Evolutionary conservation across 1,140 invertebrate species (phyloP).

Genomic region (Megathymus violae): DNA sequence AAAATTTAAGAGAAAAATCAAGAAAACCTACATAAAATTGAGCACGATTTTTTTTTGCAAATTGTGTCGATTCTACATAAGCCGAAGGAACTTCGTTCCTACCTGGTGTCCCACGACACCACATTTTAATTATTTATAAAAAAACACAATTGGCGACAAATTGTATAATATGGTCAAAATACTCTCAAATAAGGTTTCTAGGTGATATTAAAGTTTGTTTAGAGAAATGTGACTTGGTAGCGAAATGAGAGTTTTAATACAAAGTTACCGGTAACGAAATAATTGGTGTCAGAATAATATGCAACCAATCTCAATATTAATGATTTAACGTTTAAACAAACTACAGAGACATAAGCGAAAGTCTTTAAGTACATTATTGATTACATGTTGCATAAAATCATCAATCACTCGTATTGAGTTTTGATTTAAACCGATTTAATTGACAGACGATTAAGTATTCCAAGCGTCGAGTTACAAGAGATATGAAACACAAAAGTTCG

Average conservation of each 20-base stretch:
- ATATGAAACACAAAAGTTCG: conserved; percentile 9
- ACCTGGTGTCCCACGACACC: too few species aligned
- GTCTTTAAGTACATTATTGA: conserved; percentile 28
- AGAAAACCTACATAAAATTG: too few species aligned
- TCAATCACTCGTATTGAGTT: conserved; percentile 12
- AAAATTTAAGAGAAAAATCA: too few species aligned
- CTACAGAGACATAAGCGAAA: conserved; percentile 24
- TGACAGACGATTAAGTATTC: conserved; percentile 29
- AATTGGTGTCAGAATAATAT: conserved; percentile 22
- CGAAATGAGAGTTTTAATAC: not conserved
- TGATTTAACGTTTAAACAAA: conserved; percentile 29
- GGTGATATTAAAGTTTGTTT: too few species aligned
- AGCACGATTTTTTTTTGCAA: too few species aligned
- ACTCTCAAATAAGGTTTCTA: too few species aligned
- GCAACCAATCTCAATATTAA: conserved; percentile 25
- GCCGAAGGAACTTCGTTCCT: too few species aligned
- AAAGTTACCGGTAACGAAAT: conserved; percentile 21
- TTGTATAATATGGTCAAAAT: too few species aligned
- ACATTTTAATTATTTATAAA: too few species aligned
- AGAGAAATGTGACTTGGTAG: not conserved
- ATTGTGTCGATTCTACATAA: too few species aligned
- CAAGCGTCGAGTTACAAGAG: conserved; percentile 4
- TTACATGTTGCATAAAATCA: conserved; percentile 23
- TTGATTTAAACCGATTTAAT: conserved; percentile 25
- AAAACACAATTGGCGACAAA: too few species aligned